A percentile compares a stretch with the other conserved stretches of the same genome.
Conservation (phyloP, 37 sponge, comb jelly and placozoan genomes). For the Mnemiopsis leidyi region DNA sequence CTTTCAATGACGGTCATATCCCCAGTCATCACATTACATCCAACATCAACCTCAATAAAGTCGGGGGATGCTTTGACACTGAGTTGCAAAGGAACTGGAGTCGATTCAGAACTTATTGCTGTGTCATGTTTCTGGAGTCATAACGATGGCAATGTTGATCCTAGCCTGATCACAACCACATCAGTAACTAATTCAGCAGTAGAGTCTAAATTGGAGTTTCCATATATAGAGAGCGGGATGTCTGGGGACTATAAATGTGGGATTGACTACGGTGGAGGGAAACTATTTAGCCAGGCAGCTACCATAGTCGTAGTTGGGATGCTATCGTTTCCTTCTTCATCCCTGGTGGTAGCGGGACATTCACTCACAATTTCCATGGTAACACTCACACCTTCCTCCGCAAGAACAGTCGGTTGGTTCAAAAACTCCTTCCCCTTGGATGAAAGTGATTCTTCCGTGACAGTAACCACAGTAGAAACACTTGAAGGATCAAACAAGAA, state of each 20-base stretch:
- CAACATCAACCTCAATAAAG: not conserved
- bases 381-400: not conserved
- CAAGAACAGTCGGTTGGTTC: not conserved
- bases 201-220: not conserved
- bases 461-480: not conserved
- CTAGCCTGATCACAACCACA: not conserved
- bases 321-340: not conserved
- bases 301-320: not conserved
- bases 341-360: not conserved
- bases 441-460: not conserved
- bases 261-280: not conserved
- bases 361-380: not conserved
- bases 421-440: not conserved
- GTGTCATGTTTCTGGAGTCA: not conserved
- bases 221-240: not conserved
- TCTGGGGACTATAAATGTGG: not conserved
- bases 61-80: not conserved
- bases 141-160: not conserved
- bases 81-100: not conserved
- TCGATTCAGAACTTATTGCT: not conserved
- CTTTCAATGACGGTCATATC: not conserved
- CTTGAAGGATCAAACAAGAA: not conserved
- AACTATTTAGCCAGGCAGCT: not conserved
- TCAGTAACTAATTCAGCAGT: not conserved
- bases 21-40: not conserved